Conservation (phyloP, 2,113 vertebrate species). For the Alouatta palliata region DNA sequence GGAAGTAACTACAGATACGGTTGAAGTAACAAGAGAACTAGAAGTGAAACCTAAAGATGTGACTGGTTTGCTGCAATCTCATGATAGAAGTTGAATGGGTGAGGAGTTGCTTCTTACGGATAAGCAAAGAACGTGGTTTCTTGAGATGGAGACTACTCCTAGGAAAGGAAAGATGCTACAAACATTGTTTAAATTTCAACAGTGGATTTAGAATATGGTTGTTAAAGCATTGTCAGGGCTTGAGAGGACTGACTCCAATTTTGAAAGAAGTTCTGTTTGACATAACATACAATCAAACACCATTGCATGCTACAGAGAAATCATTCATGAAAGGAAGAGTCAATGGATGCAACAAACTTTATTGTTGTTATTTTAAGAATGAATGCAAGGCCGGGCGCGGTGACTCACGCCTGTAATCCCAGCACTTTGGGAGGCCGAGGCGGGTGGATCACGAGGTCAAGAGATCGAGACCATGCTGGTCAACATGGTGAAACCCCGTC, state of each 20-base stretch:
- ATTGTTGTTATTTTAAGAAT: neutral
- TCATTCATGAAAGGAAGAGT: neutral
- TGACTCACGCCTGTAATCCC: too few species aligned
- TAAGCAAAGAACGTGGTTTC: neutral
- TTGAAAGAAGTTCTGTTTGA: neutral
- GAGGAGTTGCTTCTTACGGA: neutral
- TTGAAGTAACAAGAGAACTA: neutral
- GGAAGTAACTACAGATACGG: neutral
- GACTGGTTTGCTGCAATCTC: neutral
- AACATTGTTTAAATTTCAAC: neutral
- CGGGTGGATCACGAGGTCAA: too few species aligned
- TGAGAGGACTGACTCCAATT: neutral
- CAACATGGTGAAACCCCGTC: too few species aligned
- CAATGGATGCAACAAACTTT: neutral
- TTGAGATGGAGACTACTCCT: neutral
- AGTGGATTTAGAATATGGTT: neutral
- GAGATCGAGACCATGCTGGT: too few species aligned
- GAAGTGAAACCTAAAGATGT: neutral
- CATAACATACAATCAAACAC: neutral
- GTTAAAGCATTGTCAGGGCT: neutral
- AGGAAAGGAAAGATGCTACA: neutral
- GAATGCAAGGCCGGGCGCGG: too few species aligned
- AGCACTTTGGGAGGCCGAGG: too few species aligned
- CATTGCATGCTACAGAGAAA: neutral
- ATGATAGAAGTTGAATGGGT: neutral